phyloP scores from a whole-genome alignment of 1,140 invertebrate genomes.

The Trachymyrmex cornetzi region DNA sequence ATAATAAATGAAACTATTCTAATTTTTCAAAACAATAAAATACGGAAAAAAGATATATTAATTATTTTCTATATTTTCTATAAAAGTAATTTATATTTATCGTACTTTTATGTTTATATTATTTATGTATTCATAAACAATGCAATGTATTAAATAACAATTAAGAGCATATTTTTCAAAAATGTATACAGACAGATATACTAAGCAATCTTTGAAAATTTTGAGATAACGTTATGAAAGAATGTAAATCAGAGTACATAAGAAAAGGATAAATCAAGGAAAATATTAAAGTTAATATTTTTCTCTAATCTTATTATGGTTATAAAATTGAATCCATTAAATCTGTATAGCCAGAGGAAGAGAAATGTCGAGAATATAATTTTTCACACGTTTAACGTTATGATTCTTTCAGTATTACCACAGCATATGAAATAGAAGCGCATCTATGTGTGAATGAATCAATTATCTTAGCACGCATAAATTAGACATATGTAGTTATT shows the following conservation, averaged over 20 bases:
- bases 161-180: neutral
- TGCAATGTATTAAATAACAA: neutral
- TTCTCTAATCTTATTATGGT: neutral
- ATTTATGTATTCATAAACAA: neutral
- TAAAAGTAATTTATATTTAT: neutral
- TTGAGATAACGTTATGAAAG: neutral
- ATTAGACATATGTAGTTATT: slow-evolving; percentile 29
- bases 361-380: neutral
- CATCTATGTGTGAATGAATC: slow-evolving; percentile 4
- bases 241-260: neutral
- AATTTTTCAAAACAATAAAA: neutral
- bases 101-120: neutral
- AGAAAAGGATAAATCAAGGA: neutral
- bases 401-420: neutral
- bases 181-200: neutral
- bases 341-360: neutral
- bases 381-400: neutral
- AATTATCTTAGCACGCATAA: slow-evolving; percentile 39
- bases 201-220: neutral
- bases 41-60: neutral
- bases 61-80: neutral
- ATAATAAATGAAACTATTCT: neutral
- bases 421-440: neutral
- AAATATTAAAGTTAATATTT: neutral
- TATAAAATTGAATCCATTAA: neutral